Evolutionary conservation across 2,797 vertebrate species (phyloP).

Genomic region (Odontamblyopus rebecca): DNA sequence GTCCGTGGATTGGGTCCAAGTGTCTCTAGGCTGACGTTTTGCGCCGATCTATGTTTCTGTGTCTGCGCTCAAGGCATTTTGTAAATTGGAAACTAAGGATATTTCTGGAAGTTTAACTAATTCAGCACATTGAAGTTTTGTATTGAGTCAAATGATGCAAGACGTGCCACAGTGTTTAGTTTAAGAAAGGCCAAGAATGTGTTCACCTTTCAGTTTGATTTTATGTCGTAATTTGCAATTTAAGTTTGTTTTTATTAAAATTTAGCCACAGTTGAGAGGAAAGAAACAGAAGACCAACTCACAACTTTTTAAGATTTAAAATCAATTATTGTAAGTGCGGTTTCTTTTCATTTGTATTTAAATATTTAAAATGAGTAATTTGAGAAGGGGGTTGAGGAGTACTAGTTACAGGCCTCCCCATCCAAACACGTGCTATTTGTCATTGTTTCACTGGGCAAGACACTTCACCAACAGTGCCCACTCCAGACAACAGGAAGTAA

Average conservation of each 20-base stretch:
- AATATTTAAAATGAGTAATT: neutral
- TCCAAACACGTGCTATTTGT: too few species aligned
- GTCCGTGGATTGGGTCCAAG: conserved; percentile 50
- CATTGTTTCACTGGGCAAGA: too few species aligned
- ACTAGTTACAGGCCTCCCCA: too few species aligned
- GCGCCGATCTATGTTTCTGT: conserved; percentile 38
- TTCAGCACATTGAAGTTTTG: neutral
- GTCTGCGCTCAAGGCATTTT: conserved; percentile 27
- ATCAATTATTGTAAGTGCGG: neutral
- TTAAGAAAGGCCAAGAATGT: neutral
- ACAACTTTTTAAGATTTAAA: neutral
- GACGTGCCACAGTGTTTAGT: neutral
- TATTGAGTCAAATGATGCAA: neutral
- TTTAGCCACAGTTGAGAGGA: neutral
- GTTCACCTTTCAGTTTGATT: neutral
- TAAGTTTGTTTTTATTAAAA: neutral
- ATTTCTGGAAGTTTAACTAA: conserved; percentile 5
- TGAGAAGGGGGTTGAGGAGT: neutral
- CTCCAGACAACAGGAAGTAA: neutral
- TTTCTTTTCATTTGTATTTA: neutral
- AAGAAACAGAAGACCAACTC: neutral
- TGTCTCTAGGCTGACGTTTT: conserved; percentile 37
- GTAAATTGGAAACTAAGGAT: conserved; percentile 14
- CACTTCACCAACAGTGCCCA: too few species aligned
- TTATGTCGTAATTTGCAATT: neutral